Percentiles rank a stretch among this genome's conserved stretches.
Conservation (phyloP, 2,888 invertebrate genomes). For the Ectemnius continuus region DNA sequence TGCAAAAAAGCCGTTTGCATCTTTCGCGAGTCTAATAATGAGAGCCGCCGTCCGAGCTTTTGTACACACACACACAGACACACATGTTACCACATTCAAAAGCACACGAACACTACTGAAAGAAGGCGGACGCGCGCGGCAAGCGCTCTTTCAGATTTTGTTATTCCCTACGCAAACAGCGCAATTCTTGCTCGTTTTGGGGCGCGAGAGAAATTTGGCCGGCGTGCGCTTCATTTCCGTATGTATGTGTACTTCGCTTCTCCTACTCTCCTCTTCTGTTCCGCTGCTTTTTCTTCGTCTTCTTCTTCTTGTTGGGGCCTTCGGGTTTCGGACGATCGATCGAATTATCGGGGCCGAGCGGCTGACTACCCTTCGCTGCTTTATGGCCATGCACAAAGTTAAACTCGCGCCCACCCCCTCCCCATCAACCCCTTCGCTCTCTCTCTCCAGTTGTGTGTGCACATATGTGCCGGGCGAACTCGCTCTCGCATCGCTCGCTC, state of each 20-base stretch:
- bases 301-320: background rate
- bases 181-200: background rate
- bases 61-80: no score
- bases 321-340: background rate
- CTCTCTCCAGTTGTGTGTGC: no score
- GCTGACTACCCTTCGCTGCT: background rate
- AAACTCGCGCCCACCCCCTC: no score
- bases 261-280: no score
- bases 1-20: slow-evolving; percentile 1
- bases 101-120: no score
- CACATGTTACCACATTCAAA: no score
- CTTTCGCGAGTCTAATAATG: slow-evolving; percentile 5
- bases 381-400: slow-evolving; percentile 6
- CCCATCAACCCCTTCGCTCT: no score
- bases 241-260: no score
- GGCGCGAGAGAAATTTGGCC: background rate
- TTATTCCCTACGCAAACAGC: background rate
- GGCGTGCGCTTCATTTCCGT: background rate
- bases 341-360: background rate
- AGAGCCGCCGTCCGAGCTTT: background rate
- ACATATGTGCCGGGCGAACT: background rate
- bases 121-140: background rate
- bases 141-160: background rate
- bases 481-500: background rate
- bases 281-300: no score